Evolutionary conservation across 2,888 invertebrate species (phyloP).

Genomic region (Caenorhabditis sp.): DNA sequence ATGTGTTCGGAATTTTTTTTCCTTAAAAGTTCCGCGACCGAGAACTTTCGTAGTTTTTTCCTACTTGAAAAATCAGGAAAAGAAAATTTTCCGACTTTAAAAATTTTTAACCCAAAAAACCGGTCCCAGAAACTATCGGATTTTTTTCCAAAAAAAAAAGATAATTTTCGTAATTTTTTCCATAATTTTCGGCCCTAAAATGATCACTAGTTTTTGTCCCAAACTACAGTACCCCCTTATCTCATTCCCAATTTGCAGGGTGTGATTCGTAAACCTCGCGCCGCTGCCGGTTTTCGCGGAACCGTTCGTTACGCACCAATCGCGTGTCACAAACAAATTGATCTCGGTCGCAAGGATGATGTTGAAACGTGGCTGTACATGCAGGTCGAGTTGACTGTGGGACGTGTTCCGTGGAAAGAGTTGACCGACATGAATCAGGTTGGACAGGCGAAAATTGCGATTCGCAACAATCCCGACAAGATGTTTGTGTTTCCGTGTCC

Average conservation of each 20-base stretch:
- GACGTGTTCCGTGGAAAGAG: slow-evolving; percentile 58
- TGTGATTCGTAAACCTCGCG: slow-evolving; percentile 59
- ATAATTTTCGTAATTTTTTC: too few species aligned
- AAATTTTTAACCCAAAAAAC: too few species aligned
- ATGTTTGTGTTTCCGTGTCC: slow-evolving; percentile 51
- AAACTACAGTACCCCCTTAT: too few species aligned
- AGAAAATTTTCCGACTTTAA: too few species aligned
- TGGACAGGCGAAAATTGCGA: slow-evolving; percentile 50
- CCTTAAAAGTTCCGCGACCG: too few species aligned
- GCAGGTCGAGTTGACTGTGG: slow-evolving; percentile 58
- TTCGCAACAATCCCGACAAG: slow-evolving; percentile 45
- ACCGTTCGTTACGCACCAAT: slow-evolving; percentile 68
- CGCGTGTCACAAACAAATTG: slow-evolving; percentile 60
- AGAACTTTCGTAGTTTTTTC: too few species aligned
- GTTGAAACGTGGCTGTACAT: slow-evolving; percentile 58
- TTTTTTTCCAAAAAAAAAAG: too few species aligned
- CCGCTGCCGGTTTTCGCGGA: slow-evolving; percentile 65
- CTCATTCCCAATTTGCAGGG: slow-evolving; percentile 24
- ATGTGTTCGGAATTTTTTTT: too few species aligned
- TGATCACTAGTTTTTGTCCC: too few species aligned
- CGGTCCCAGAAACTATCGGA: too few species aligned
- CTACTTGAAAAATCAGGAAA: too few species aligned
- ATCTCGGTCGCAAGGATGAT: slow-evolving; percentile 60
- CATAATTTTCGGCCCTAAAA: too few species aligned
- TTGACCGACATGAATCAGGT: slow-evolving; percentile 56